Evolutionary conservation across 2,888 invertebrate genomes (phyloP), one percentile per base, ranked within the genome.

Genomic region (Drosophila nigricruria): DNA sequence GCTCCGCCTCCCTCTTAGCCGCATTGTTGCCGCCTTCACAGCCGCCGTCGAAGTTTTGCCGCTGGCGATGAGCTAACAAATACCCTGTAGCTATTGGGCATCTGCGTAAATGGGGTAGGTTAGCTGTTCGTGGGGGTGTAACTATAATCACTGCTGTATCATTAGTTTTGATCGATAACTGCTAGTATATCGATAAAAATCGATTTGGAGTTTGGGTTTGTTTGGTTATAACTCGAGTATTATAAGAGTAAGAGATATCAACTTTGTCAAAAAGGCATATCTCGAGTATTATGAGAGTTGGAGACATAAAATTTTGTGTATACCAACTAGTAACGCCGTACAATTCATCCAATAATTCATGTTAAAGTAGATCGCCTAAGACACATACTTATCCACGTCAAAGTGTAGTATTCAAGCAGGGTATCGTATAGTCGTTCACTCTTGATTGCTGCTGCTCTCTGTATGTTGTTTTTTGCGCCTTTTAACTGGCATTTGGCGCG

Each of bases 401-500:
- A 30, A 30, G 30, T 30, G 3, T 18, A 6, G 4, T 16, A 27
- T 18, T 27, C 0, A 1, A 5, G 23, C 56, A 56, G 56, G 30
- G 42, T 42, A 56, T 42, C n/a, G 16, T 5, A 16, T 42, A 23
- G 56, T 20, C 56, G 20, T n/a, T 3, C 30, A 40, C 27, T 14
- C 20, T 14, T n/a, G 0, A 14, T 1, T 38, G 14, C 14, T 18
- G 12, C 20, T 53, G 53, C 25, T 25, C n/a, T 54, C 38, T 30
- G 34, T 25, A 23, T 23, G 45, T 42, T 10, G 43, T 25, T 57
- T 56, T 42, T 58, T 70, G 45, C 52, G 45, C 57, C 63, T 60
- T 73, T 89, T 84, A 86, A 88, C 81, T 82, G 86, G 73, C 83
- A 61, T 73, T 82, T 78, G 83, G 78, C 73, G 80, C 79, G 81